Evolutionary conservation across 53 echinoderm and acorn worm genomes (phyloP).

Genomic region (Mesocentrotus franciscanus): DNA sequence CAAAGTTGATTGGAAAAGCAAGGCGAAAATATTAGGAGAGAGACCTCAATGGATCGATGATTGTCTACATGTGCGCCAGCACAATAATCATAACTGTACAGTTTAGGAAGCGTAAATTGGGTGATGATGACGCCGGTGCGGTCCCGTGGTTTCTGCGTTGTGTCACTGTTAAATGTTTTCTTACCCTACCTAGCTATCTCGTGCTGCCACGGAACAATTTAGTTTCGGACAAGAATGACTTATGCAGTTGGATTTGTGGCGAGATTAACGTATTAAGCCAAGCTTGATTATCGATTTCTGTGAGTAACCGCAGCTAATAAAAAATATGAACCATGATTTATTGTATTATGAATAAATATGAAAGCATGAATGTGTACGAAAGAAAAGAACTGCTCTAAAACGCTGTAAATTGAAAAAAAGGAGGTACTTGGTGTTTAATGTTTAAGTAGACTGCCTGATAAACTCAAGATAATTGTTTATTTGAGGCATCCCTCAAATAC

Average conservation of each 20-base stretch:
- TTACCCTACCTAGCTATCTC: background rate
- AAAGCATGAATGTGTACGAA: constrained; percentile 61
- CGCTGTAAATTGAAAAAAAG: constrained; percentile 62
- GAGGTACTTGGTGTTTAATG: constrained; percentile 51
- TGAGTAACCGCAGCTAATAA: constrained; percentile 51
- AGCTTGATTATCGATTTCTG: constrained; percentile 38
- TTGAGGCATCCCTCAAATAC: background rate
- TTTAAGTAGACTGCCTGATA: background rate
- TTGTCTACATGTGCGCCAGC: background rate
- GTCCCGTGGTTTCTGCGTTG: constrained; percentile 43
- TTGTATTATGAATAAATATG: constrained; percentile 30
- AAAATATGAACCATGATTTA: constrained; percentile 32
- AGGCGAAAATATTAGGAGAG: background rate
- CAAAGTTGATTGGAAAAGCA: background rate
- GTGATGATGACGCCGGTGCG: constrained; percentile 34
- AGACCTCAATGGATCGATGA: background rate
- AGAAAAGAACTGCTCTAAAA: constrained; percentile 60
- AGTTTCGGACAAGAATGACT: constrained; percentile 20
- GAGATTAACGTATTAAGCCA: constrained; percentile 39
- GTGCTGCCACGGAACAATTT: background rate
- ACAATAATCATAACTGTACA: background rate
- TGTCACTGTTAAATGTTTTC: constrained; percentile 21
- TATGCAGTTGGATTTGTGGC: constrained; percentile 30
- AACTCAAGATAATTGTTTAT: background rate
- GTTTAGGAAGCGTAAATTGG: constrained; percentile 22